These are phyloP conservation scores for Sceloporus tristichus DNA, from an alignment of 2,113 vertebrate genomes.

Conservation along the genomic window DNA sequence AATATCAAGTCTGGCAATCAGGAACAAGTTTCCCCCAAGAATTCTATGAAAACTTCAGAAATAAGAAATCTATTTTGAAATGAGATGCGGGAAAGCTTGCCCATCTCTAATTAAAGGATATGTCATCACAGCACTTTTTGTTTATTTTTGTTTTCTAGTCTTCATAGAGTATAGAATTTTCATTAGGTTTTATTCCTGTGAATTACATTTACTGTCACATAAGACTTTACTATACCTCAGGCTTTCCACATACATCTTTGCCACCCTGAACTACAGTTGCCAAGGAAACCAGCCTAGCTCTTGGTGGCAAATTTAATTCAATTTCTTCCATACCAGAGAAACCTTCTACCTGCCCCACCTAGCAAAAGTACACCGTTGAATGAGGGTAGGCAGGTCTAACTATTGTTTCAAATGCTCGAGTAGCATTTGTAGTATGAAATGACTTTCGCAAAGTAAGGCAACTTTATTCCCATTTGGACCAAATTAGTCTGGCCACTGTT, in stretches of 20 bases:
- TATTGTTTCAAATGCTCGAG: background rate
- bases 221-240: background rate
- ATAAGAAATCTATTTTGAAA: background rate
- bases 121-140: background rate
- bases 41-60: background rate
- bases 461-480: background rate
- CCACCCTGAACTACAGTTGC: slow-evolving; percentile 17
- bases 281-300: slow-evolving; percentile 5
- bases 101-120: background rate
- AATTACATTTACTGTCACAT: background rate
- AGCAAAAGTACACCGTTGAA: background rate
- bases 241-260: slow-evolving; percentile 6
- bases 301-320: background rate
- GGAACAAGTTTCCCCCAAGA: background rate
- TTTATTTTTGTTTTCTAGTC: background rate
- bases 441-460: background rate
- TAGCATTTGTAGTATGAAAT: background rate
- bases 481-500: background rate
- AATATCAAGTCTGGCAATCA: background rate
- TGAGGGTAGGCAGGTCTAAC: background rate
- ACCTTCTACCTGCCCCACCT: background rate
- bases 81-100: background rate
- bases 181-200: background rate
- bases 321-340: background rate
- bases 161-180: background rate